phyloP scores from a whole-genome alignment of 2,113 vertebrate species.

The Calidris pygmaea region DNA sequence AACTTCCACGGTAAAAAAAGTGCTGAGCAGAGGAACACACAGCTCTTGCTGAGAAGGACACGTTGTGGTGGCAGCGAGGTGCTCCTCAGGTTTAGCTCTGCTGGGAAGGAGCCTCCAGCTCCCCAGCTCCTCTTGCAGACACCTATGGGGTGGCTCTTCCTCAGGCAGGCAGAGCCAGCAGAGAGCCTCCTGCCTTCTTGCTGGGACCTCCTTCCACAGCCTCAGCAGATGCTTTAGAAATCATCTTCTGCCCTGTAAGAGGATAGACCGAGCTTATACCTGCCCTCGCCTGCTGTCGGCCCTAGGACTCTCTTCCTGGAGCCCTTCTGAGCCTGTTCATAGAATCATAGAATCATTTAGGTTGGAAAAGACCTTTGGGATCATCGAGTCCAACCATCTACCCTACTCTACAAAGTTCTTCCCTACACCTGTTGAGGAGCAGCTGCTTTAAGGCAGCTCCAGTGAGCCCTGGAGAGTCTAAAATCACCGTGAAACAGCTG shows the following conservation, averaged over 20 bases:
- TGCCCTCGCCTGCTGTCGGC: neutral
- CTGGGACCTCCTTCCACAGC: neutral
- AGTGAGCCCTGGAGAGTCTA: neutral
- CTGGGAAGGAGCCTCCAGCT: neutral
- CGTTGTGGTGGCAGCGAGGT: neutral
- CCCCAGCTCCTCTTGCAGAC: neutral
- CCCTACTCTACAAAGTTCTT: too few species aligned
- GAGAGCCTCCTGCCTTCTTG: neutral
- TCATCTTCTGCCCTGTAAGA: neutral
- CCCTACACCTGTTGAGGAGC: neutral
- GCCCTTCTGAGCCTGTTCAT: neutral
- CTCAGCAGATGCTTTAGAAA: neutral
- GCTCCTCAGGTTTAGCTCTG: neutral
- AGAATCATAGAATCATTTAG: too few species aligned
- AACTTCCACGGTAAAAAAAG: neutral
- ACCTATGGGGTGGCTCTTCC: fast-evolving
- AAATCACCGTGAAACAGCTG: neutral
- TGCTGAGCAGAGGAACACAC: neutral
- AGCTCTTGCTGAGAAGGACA: neutral
- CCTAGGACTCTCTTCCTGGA: neutral
- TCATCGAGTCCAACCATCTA: too few species aligned
- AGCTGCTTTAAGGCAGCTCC: neutral
- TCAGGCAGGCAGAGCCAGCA: neutral
- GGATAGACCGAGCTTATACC: neutral
- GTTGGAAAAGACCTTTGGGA: too few species aligned